Evolutionary conservation across 2,888 invertebrate species (phyloP).

Genomic region (Dasypolia templi): DNA sequence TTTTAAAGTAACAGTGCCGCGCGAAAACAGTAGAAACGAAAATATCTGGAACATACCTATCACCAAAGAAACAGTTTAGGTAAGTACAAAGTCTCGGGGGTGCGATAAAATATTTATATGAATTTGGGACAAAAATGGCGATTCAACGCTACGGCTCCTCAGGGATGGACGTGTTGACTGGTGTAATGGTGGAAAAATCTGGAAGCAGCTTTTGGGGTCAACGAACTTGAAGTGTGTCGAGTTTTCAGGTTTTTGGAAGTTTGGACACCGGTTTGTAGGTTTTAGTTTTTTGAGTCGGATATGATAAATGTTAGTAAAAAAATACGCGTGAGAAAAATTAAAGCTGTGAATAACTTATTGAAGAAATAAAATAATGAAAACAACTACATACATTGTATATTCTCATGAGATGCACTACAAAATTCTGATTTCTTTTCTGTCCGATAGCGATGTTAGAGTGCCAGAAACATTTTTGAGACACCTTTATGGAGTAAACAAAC

Average conservation of each 20-base stretch:
- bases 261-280: not conserved
- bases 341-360: not conserved
- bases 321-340: not conserved
- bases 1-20: not conserved
- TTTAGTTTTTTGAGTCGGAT: not conserved
- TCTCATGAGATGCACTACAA: not conserved
- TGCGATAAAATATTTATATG: slow-evolving; percentile 56
- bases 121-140: slow-evolving; percentile 34
- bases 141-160: slow-evolving; percentile 41
- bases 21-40: not conserved
- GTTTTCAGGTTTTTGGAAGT: not conserved
- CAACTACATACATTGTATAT: not conserved
- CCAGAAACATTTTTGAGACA: not conserved
- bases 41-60: not conserved
- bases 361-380: not conserved
- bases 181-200: slow-evolving; percentile 40
- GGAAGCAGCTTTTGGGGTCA: slow-evolving; percentile 9
- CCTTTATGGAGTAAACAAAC: not conserved
- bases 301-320: not conserved
- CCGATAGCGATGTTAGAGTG: not conserved
- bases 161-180: slow-evolving; percentile 39
- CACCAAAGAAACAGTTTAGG: slow-evolving; percentile 9
- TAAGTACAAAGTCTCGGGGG: slow-evolving; percentile 31
- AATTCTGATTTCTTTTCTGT: not conserved
- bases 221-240: not conserved